Conservation (phyloP, 1,140 invertebrate species). For the Platyscapa corneri region DNA sequence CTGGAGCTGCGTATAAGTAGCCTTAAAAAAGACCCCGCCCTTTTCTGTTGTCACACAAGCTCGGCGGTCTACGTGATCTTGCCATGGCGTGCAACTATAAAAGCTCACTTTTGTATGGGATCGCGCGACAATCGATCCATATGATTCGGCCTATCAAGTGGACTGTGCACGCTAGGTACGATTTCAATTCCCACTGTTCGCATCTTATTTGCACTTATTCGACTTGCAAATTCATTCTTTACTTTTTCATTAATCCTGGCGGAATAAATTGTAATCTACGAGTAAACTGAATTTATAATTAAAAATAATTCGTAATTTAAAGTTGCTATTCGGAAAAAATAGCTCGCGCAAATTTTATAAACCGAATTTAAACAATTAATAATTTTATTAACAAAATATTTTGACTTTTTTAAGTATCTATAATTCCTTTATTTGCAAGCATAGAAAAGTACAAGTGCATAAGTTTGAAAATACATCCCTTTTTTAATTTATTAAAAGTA, state of each 20-base stretch:
- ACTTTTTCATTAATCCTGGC: background rate
- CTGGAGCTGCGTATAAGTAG: slow-evolving; percentile 50
- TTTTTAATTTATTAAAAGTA: too few relatives aligned
- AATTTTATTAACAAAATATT: too few relatives aligned
- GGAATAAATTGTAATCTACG: too few relatives aligned
- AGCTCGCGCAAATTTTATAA: background rate
- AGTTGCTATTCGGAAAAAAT: background rate
- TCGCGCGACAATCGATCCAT: slow-evolving; percentile 63
- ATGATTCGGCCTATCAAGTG: slow-evolving; percentile 60
- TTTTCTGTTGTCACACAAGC: slow-evolving; percentile 59
- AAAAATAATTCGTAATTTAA: too few relatives aligned
- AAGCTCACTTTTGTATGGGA: slow-evolving; percentile 63
- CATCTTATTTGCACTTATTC: background rate
- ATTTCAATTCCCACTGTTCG: background rate
- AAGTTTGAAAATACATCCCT: too few relatives aligned
- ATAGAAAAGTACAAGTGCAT: background rate
- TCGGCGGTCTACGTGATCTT: slow-evolving; percentile 63
- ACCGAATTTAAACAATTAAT: too few relatives aligned
- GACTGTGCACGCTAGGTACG: slow-evolving; percentile 28
- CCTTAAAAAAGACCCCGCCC: slow-evolving; percentile 56
- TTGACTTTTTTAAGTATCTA: too few relatives aligned
- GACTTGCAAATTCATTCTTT: background rate
- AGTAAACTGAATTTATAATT: too few relatives aligned
- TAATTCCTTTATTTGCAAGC: background rate
- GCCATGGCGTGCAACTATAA: slow-evolving; percentile 56